A percentile compares a stretch with the other conserved stretches of the same genome.
These are phyloP conservation scores for Tholera decimalis DNA, from an alignment of 2,888 invertebrate species.

Conservation along the genomic window DNA sequence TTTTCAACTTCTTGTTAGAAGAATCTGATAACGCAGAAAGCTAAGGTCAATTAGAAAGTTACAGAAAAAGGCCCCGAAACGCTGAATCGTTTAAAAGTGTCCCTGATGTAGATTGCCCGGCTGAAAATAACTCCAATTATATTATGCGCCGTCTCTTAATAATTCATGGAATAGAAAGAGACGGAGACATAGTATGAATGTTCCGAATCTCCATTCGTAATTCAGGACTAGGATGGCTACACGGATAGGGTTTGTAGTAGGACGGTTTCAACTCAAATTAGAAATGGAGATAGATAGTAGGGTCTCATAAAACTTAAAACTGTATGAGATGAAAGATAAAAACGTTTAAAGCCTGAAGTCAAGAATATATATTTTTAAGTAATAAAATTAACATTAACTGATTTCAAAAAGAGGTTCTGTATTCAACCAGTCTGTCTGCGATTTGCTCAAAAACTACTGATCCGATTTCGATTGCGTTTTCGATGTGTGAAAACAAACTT, in stretches of 20 bases:
- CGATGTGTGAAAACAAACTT: no score
- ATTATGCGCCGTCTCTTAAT: constrained; percentile 71
- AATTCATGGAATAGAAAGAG: constrained; percentile 64
- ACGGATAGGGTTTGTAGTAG: background rate
- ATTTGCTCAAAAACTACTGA: no score
- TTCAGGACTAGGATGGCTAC: constrained; percentile 64
- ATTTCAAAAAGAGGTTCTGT: no score
- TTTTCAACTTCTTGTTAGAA: background rate
- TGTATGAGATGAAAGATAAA: no score
- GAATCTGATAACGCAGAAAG: constrained; percentile 29
- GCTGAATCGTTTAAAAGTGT: constrained; percentile 79
- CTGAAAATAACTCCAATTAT: constrained; percentile 75
- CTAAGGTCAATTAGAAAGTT: constrained; percentile 74
- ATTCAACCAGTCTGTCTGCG: no score
- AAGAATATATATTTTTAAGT: no score
- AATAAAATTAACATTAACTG: no score
- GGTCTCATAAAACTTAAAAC: no score
- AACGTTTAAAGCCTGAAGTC: no score
- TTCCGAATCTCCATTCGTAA: constrained; percentile 81
- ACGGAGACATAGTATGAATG: constrained; percentile 66
- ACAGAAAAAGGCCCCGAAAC: constrained; percentile 66
- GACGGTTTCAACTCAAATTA: background rate
- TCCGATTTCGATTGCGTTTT: no score
- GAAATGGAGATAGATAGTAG: background rate
- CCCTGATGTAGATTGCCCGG: constrained; percentile 68